phyloP scores from a whole-genome alignment of 2,888 invertebrate species.

The Hybos culiciformis region DNA sequence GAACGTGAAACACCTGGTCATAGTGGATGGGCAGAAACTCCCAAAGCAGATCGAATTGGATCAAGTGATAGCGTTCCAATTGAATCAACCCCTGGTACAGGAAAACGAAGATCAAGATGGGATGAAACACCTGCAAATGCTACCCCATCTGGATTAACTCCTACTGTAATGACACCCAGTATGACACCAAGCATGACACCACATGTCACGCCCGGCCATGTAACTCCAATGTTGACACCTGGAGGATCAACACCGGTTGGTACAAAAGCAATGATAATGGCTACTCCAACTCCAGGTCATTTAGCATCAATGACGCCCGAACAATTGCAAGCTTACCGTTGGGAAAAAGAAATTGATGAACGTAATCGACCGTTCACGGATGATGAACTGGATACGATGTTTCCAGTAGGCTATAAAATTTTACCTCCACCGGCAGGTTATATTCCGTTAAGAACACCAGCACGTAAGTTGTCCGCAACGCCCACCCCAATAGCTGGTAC shows the following conservation, averaged over 20 bases:
- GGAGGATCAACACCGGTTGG: conserved; percentile 79
- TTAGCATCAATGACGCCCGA: conserved; percentile 98
- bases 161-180: conserved; percentile 47
- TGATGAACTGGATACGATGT: conserved; percentile 94
- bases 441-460: conserved; percentile 92
- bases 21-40: conserved; percentile 99
- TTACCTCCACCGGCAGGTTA: conserved; percentile 92
- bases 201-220: conserved; percentile 56
- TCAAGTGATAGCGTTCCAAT: conserved; percentile 57
- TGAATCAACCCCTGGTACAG: conserved; percentile 88
- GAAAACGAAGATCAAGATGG: conserved; percentile 94
- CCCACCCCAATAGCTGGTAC: conserved; percentile 93
- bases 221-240: conserved; percentile 61
- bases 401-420: conserved; percentile 96
- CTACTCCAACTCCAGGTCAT: conserved; percentile 94
- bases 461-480: conserved; percentile 92
- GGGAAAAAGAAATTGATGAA: conserved; percentile 98
- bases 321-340: conserved; percentile 92
- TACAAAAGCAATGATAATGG: conserved; percentile 95
- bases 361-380: conserved; percentile 91
- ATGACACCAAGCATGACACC: conserved; percentile 63
- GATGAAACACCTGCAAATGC: conserved; percentile 88
- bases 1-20: conserved; percentile 95
- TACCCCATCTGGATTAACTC: conserved; percentile 62
- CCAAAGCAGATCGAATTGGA: conserved; percentile 83